phyloP scores from a whole-genome alignment of 2,888 invertebrate species.

The Alloplasta piceator region DNA sequence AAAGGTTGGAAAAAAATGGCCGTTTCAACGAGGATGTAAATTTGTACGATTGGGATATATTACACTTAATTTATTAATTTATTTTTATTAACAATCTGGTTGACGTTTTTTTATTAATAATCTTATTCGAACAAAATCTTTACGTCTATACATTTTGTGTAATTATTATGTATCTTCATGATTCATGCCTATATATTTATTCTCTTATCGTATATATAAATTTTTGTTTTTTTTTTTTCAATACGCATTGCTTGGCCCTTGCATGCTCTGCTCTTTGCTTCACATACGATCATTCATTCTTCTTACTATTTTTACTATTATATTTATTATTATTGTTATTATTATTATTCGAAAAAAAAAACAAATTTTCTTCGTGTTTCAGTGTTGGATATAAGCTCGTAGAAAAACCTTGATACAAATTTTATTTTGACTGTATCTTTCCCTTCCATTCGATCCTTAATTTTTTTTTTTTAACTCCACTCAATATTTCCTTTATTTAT shows the following conservation, averaged over 20 bases:
- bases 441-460: slow-evolving; percentile 58
- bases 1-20: too few relatives aligned
- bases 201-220: slow-evolving; percentile 34
- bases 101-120: slow-evolving; percentile 50
- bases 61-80: slow-evolving; percentile 13
- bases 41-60: slow-evolving; percentile 29
- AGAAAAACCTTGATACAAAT: slow-evolving; percentile 24
- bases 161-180: slow-evolving; percentile 53
- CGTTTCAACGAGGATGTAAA: too few relatives aligned
- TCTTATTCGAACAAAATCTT: slow-evolving; percentile 40
- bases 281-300: slow-evolving; percentile 83
- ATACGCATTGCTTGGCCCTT: slow-evolving; percentile 79
- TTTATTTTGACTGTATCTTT: slow-evolving; percentile 35
- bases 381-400: slow-evolving; percentile 53
- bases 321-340: slow-evolving; percentile 48
- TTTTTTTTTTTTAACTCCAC: slow-evolving; percentile 43
- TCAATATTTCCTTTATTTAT: slow-evolving; percentile 58
- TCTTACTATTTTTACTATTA: slow-evolving; percentile 67
- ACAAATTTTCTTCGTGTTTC: slow-evolving; percentile 52
- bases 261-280: slow-evolving; percentile 77
- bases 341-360: slow-evolving; percentile 43
- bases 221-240: too few relatives aligned
- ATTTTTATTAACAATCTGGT: slow-evolving; percentile 37
- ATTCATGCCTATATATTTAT: slow-evolving; percentile 49
- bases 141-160: slow-evolving; percentile 60